Evolutionary conservation across 2,888 invertebrate species (phyloP).

Genomic region (Sinodicranocentrus sp.): DNA sequence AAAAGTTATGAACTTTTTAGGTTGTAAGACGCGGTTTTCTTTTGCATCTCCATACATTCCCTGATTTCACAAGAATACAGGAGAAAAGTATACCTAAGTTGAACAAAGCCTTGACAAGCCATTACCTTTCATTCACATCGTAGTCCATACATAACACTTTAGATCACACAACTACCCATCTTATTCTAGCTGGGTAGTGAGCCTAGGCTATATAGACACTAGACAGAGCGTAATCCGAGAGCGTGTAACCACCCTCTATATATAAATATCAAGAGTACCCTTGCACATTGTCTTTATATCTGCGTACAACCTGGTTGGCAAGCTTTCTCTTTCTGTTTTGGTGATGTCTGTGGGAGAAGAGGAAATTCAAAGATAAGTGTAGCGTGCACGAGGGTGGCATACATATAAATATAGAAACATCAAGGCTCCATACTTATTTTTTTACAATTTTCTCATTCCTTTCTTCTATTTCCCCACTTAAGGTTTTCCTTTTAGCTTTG

Average conservation of each 20-base stretch:
- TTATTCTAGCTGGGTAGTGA: no score
- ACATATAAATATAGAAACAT: constrained; percentile 6
- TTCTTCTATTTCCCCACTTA: constrained; percentile 29
- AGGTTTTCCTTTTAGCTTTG: constrained; percentile 20
- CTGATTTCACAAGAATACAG: constrained; percentile 7
- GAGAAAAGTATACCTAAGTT: constrained; percentile 13
- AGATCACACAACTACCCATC: neutral
- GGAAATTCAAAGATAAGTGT: constrained; percentile 31
- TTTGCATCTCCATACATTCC: constrained; percentile 11
- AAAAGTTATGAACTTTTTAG: constrained; percentile 50
- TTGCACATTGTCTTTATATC: constrained; percentile 4
- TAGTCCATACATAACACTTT: constrained; percentile 48
- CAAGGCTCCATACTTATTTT: constrained; percentile 36
- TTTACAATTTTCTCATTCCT: constrained; percentile 31
- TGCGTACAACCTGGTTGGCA: neutral
- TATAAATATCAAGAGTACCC: no score
- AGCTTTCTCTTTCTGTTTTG: neutral
- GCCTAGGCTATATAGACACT: neutral
- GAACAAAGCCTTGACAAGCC: constrained; percentile 59
- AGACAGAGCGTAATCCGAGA: neutral
- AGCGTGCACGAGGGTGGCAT: no score
- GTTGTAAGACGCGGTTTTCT: constrained; percentile 40
- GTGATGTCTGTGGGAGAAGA: neutral
- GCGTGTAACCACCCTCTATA: neutral
- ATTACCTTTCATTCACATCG: constrained; percentile 58